phyloP scores from a whole-genome alignment of 2,797 vertebrate genomes.

The Huso huso region DNA sequence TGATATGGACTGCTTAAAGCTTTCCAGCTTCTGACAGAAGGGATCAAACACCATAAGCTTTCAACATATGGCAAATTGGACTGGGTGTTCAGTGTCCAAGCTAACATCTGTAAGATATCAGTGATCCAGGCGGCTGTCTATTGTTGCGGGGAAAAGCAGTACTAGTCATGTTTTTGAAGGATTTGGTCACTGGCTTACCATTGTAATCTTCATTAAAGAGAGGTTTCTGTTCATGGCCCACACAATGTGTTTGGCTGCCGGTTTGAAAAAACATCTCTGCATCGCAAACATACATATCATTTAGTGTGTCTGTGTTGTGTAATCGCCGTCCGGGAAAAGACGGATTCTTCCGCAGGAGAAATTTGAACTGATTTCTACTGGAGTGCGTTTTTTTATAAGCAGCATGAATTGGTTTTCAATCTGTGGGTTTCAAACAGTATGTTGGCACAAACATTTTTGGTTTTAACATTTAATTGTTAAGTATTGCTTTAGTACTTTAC shows the following conservation, averaged over 20 bases:
- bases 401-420: too few species aligned
- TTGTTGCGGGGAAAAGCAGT: conserved; percentile 1
- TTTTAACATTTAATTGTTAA: too few species aligned
- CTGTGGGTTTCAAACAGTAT: too few species aligned
- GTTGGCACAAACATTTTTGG: too few species aligned
- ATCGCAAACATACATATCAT: background rate
- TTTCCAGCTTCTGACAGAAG: background rate
- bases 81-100: conserved; percentile 4
- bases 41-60: conserved; percentile 6
- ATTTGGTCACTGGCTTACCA: conserved; percentile 5
- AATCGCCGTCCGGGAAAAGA: background rate
- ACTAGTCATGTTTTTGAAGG: background rate
- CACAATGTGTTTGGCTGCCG: background rate
- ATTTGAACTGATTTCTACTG: too few species aligned
- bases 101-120: conserved; percentile 24
- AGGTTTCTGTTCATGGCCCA: background rate
- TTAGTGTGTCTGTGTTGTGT: background rate
- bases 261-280: background rate
- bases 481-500: too few species aligned
- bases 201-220: conserved; percentile 16
- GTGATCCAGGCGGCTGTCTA: conserved; percentile 13
- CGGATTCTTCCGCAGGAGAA: too few species aligned
- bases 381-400: too few species aligned
- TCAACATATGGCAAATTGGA: conserved; percentile 1
- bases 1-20: too few species aligned